Conservation (phyloP, 1,140 invertebrate genomes). For the Drosophila pallidifrons region DNA sequence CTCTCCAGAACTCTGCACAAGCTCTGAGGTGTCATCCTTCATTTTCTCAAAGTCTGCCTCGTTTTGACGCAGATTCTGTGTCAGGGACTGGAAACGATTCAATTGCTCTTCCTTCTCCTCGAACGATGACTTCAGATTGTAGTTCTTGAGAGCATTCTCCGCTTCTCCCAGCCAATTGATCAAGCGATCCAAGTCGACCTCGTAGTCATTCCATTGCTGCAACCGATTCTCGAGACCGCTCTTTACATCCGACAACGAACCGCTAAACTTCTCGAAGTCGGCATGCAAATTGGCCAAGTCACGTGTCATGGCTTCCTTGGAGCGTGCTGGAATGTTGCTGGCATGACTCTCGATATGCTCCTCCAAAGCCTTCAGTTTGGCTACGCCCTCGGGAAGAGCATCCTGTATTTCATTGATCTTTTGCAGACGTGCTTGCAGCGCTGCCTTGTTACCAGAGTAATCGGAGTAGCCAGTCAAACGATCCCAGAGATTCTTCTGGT, state of each 20-base stretch:
- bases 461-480: constrained; percentile 91
- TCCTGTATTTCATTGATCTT: constrained; percentile 93
- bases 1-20: constrained; percentile 95
- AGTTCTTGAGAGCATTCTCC: constrained; percentile 95
- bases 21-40: constrained; percentile 94
- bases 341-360: constrained; percentile 89
- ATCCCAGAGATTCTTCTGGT: constrained; percentile 95
- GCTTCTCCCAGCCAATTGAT: constrained; percentile 94
- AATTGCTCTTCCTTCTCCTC: constrained; percentile 96
- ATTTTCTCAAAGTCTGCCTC: constrained; percentile 95
- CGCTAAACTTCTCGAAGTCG: constrained; percentile 93
- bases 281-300: constrained; percentile 91
- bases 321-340: constrained; percentile 89
- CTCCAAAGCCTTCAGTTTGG: constrained; percentile 89
- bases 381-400: constrained; percentile 90
- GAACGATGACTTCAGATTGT: constrained; percentile 92
- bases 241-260: constrained; percentile 90
- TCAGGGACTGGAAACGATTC: constrained; percentile 93
- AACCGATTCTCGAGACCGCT: constrained; percentile 93
- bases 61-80: constrained; percentile 91
- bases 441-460: constrained; percentile 92
- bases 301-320: constrained; percentile 92
- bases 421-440: constrained; percentile 89
- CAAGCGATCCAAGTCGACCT: constrained; percentile 93
- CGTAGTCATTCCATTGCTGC: constrained; percentile 96